Evolutionary conservation across 2,797 vertebrate genomes (phyloP), one percentile per base, ranked within the genome.

Genomic region (Telmatherina bonti): DNA sequence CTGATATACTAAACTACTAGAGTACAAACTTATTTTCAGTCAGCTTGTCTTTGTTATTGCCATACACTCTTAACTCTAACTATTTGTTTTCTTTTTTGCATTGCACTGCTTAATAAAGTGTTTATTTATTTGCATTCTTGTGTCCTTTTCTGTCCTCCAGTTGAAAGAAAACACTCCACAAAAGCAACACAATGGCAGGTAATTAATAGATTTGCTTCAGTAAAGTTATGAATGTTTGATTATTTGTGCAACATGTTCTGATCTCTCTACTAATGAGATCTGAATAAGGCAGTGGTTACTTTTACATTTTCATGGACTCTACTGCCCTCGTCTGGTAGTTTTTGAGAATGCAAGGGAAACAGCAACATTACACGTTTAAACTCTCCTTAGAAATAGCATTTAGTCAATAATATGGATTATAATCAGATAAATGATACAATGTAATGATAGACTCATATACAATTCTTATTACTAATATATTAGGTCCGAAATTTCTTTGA

Each of bases 111-210:
- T 20, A 5, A 27, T 29, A 58, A 26, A 20, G 16, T 51, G 0
- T 26, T n/a, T n/a, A 13, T 31, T 47, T 18, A 59, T 72, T 57
- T 24, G 13, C 3, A 52, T 59, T 33, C 64, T 9, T 81, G 0
- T 78, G 15, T 79, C 38, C 20, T 70, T 74, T 74, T 88, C 53
- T 85, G 9, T 84, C 18, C 78, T 88, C 71, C 5, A 89, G 89
- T 67, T 86, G 65, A 88, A 93, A 67, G 61, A 85, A 72, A 76
- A 72, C 72, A 63, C 49, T 78, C 75, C 68, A 68, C 69, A 76
- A 83, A 88, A 62, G 24, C 70, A 79, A 70, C 85, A 91, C 47
- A 85, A 95, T 95, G 95, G 92, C 94, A 95, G 95, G 95, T 95
- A 93, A 90, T 72, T 73, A 36, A 70, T 16, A 56, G 20, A 53